Percentiles rank a stretch among this genome's conserved stretches.
Evolutionary conservation across 2,797 vertebrate genomes (phyloP).

Genomic region (Siniperca scherzeri): DNA sequence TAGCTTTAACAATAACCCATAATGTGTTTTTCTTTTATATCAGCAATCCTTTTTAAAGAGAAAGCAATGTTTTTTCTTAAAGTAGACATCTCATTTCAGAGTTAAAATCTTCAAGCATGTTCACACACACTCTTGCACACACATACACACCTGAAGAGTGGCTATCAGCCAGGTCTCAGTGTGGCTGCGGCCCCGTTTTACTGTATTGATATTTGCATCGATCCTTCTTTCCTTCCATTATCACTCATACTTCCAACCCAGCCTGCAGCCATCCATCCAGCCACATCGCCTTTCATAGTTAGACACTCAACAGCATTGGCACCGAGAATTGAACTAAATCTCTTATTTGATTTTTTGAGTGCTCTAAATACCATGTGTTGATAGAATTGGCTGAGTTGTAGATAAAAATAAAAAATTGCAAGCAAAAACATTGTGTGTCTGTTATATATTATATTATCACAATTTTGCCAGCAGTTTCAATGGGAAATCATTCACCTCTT

Average conservation of each 20-base stretch:
- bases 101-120: conserved; percentile 13
- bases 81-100: conserved; percentile 29
- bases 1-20: conserved; percentile 12
- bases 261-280: conserved; percentile 64
- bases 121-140: not conserved
- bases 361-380: conserved; percentile 35
- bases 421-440: not conserved
- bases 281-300: conserved; percentile 53
- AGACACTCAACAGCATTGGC: conserved; percentile 55
- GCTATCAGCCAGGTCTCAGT: conserved; percentile 64
- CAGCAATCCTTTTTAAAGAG: conserved; percentile 34
- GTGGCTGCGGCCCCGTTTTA: conserved; percentile 64
- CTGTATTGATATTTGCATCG: conserved; percentile 84
- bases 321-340: conserved; percentile 53
- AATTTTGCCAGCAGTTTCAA: not conserved
- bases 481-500: conserved; percentile 18
- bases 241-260: conserved; percentile 68
- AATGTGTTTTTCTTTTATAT: conserved; percentile 14
- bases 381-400: conserved; percentile 7
- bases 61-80: conserved; percentile 6
- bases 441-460: not conserved
- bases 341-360: conserved; percentile 51
- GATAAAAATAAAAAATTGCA: conserved; percentile 28
- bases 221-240: conserved; percentile 80
- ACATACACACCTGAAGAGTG: conserved; percentile 39